Evolutionary conservation across 64 coral and sea anemone genomes (phyloP).

Genomic region (Pocillopora verrucosa): DNA sequence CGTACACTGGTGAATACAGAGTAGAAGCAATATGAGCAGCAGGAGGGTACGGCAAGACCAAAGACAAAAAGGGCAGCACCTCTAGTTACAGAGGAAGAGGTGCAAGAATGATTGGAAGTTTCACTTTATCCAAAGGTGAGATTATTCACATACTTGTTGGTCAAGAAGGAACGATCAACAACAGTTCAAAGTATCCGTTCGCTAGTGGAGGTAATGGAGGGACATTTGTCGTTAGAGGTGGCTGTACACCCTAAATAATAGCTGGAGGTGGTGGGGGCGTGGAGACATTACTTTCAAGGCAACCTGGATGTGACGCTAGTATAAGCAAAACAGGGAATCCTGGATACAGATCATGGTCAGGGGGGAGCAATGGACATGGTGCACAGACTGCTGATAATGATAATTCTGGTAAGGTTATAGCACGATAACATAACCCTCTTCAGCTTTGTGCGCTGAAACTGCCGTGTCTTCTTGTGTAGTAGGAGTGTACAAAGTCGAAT

Average conservation of each 20-base stretch:
- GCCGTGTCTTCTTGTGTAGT: too few species aligned
- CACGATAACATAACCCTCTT: too few species aligned
- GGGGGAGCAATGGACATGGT: not conserved
- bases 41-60: constrained; percentile 59
- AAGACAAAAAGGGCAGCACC: too few species aligned
- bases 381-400: constrained; percentile 23
- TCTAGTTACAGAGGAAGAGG: constrained; percentile 48
- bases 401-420: constrained; percentile 44
- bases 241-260: constrained; percentile 45
- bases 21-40: constrained; percentile 65
- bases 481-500: too few species aligned
- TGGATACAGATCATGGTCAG: constrained; percentile 26
- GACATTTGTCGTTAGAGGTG: constrained; percentile 40
- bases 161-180: constrained; percentile 54
- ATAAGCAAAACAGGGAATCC: constrained; percentile 12
- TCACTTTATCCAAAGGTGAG: constrained; percentile 25
- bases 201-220: constrained; percentile 53
- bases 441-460: too few species aligned
- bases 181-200: too few species aligned
- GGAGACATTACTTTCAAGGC: not conserved
- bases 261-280: constrained; percentile 60
- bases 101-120: constrained; percentile 60
- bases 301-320: constrained; percentile 33
- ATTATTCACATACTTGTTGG: constrained; percentile 51
- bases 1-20: constrained; percentile 38